Evolutionary conservation across 2,797 vertebrate species (phyloP), one percentile per base, ranked within the genome.

Genomic region (Myiotriccus ornatus): DNA sequence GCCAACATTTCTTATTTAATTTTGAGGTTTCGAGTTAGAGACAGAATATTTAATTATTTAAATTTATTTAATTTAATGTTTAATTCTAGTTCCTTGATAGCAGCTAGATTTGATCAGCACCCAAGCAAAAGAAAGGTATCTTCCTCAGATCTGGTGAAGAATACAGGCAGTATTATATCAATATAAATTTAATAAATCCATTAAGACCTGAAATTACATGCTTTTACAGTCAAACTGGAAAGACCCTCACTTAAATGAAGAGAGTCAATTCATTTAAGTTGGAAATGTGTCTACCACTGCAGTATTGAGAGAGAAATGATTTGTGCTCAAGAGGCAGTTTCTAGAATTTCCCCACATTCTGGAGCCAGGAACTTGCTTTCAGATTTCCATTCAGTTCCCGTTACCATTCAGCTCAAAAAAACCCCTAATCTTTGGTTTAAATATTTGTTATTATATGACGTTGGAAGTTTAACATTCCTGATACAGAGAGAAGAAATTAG

Each of bases 401-500:
- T 94, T 94, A 94, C 71, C 86, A 82, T 70, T 82, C 22, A 41
- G 83, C 93, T 92, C 93, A 82, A 89, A 96, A 87, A 89, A 96
- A 16, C 25, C 49, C 49, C 27, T 17, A 50, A 96, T 90, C 85
- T 96, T 90, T 17, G 14, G 55, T 80, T 91, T 56, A 69, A 91
- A 85, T 90, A 83, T 89, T 93, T 28, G 43, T 96, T 97, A 94
- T 94, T 94, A 67, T 87, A 91, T 97, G 94, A 96, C 60, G 76
- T 43, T 90, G 74, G 87, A 96, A 94, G 93, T 91, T 96, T 94
- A 83, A 43, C 86, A 76, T 95, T 97, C 95, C 95, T 97, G 90
- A 97, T 96, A 93, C 52, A 77, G 96, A 96, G 94, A 96, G 89
- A 96, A 64, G 62, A 95, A 97, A 98, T 97, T 92, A 97, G 96